Conservation (phyloP, 2,113 vertebrate genomes). For the Labrus mixtus region DNA sequence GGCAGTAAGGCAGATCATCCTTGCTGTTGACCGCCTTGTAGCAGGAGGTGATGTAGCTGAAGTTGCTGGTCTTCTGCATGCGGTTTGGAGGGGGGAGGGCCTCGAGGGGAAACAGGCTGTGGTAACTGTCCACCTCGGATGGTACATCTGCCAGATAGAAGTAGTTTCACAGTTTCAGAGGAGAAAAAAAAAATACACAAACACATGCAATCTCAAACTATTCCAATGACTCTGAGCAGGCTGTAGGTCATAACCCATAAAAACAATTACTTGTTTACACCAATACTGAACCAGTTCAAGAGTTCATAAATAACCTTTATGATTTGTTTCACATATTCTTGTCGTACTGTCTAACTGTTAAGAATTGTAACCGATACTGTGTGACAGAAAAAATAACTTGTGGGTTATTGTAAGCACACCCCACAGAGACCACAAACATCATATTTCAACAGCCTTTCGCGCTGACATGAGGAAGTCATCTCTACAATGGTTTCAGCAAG, state of each 20-base stretch:
- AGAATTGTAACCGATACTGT: not conserved
- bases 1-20: constrained; percentile 98
- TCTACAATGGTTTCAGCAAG: not conserved
- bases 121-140: constrained; percentile 97
- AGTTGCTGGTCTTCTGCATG: constrained; percentile 99
- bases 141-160: constrained; percentile 88
- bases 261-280: not conserved
- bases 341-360: not conserved
- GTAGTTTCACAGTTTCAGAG: not conserved
- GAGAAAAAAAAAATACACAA: not conserved
- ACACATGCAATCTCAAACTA: not conserved
- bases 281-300: no score
- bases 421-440: constrained; percentile 31
- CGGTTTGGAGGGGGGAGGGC: constrained; percentile 95
- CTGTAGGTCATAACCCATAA: not conserved
- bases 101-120: constrained; percentile 97
- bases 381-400: not conserved
- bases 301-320: not conserved
- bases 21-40: constrained; percentile 99
- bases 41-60: constrained; percentile 98
- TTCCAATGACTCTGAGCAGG: not conserved
- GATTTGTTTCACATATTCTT: not conserved
- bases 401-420: constrained; percentile 9
- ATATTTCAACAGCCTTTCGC: not conserved
- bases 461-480: constrained; percentile 2